Percentiles rank a stretch among this genome's conserved stretches.
These are phyloP conservation scores for Sarcophaga rosellei DNA, from an alignment of 2,888 invertebrate species.

Conservation along the genomic window DNA sequence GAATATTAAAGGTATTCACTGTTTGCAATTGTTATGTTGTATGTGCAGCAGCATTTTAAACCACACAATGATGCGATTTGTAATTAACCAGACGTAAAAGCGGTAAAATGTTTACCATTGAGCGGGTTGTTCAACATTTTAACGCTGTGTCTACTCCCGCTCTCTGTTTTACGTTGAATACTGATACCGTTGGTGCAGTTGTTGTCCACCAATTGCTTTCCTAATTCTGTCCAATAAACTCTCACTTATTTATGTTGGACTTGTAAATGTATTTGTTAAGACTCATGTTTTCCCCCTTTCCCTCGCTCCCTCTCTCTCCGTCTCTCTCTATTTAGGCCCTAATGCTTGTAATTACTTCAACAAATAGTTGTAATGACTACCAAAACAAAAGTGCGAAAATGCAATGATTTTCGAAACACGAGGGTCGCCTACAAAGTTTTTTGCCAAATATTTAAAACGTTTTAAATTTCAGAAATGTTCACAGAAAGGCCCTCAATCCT, in stretches of 20 bases:
- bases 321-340: background rate
- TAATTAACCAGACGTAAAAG: conserved; percentile 64
- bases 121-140: conserved; percentile 37
- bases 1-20: background rate
- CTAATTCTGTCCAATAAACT: background rate
- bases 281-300: conserved; percentile 5
- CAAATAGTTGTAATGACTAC: conserved; percentile 33
- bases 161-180: background rate
- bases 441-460: too few species aligned
- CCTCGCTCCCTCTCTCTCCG: too few species aligned
- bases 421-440: background rate
- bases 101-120: conserved; percentile 64
- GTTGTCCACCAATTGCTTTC: background rate
- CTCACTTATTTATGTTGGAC: background rate
- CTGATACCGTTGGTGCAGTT: background rate
- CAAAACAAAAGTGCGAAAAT: conserved; percentile 39
- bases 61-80: conserved; percentile 64
- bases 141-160: background rate
- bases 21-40: conserved; percentile 18
- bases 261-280: conserved; percentile 28
- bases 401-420: background rate
- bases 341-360: conserved; percentile 31
- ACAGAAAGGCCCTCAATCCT: too few species aligned
- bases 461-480: too few species aligned
- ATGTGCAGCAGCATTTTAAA: conserved; percentile 2